Base-by-base conservation (phyloP, 2,113 vertebrate species). In the Esox niger region DNA sequence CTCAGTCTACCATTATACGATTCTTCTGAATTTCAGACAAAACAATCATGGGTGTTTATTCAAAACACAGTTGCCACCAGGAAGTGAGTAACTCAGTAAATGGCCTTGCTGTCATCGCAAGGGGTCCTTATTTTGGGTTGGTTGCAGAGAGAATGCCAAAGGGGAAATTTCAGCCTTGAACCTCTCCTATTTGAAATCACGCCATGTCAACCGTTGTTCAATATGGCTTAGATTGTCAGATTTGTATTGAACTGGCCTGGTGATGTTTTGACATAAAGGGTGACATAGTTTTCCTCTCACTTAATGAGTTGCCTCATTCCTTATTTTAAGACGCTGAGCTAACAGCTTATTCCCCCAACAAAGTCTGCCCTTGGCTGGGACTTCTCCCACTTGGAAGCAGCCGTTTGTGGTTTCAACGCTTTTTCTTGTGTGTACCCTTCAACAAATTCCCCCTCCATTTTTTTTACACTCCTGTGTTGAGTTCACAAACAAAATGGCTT, bases 401-500 rank as follows among this genome's bases (percentile, higher is more conserved):
- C 9, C 79, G 85, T 85, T 68, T 80, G 81, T 55, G 86, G 80
- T 81, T 63, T 23, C 26, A 25, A 46, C 62, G 61, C 46, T 73
- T 70, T 83, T 78, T 76, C 82, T 57, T 60, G 62, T 63, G 67
- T 74, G 31, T 79, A 66, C 84, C 71, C 55, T 29, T 58, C 75
- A 70, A 64, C 81, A 69, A 79, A 77, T 84, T 64, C 79, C 75
- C 52, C n/a, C 52, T 84, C 78, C 83, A 75, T 83, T 84, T 86
- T 84, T 86, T 56, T 13, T 56, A 26, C 26, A 78, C 77, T 82
- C 70, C 86, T 83, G 77, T 71, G 74, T 84, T 57, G 63, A 66
- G 72, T 71, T 79, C 84, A 79, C 15, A 43, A 43, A 88, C 87
- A 82, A 84, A 71, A 72, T 71, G 73, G 78, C 78, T 83, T 84